Percentiles rank a stretch among this genome's conserved stretches.
Conservation (phyloP, 2,888 invertebrate genomes). For the Andrena marginata region DNA sequence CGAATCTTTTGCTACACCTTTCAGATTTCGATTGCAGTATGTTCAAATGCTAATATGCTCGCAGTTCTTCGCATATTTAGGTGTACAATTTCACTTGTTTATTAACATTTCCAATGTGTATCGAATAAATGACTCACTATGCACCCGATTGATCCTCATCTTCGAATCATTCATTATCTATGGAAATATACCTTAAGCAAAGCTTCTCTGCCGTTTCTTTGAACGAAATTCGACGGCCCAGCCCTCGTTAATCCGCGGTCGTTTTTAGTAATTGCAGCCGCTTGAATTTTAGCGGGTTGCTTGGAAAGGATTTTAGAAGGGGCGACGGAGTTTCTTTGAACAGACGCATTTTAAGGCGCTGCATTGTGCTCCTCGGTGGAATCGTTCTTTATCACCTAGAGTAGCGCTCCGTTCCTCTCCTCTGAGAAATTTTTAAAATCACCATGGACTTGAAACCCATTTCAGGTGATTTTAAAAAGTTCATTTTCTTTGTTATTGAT, state of each 20-base stretch:
- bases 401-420: background rate
- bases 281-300: slow-evolving; percentile 9
- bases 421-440: background rate
- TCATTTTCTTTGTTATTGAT: too few species aligned
- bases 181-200: background rate
- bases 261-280: slow-evolving; percentile 16
- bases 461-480: background rate
- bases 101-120: background rate
- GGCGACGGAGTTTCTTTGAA: background rate
- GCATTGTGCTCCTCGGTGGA: background rate
- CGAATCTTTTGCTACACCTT: background rate
- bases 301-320: slow-evolving; percentile 13
- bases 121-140: background rate
- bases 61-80: too few species aligned
- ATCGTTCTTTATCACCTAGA: background rate
- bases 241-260: slow-evolving; percentile 19
- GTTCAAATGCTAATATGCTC: too few species aligned
- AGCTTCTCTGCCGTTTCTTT: background rate
- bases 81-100: too few species aligned
- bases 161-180: background rate
- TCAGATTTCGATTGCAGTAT: too few species aligned
- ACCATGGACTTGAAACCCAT: background rate
- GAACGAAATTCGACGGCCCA: slow-evolving; percentile 2
- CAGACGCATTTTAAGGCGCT: background rate
- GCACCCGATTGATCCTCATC: background rate